phyloP scores from a whole-genome alignment of 2,113 vertebrate species.

The Dasypus novemcinctus region DNA sequence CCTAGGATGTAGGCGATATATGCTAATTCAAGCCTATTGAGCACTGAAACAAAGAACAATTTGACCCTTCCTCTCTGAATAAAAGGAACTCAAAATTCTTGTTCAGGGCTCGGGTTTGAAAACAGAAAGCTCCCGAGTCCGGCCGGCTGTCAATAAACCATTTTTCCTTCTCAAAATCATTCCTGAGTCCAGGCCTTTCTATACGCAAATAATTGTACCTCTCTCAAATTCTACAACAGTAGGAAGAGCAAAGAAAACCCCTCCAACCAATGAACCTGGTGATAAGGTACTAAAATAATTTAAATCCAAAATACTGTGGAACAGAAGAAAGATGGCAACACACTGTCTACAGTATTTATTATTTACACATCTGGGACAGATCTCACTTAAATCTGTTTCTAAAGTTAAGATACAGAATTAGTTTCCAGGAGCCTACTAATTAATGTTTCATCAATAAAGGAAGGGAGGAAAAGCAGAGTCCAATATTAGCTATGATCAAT shows the following conservation, averaged over 20 bases:
- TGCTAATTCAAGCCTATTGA: no score
- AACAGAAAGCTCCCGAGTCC: no score
- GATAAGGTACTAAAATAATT: neutral
- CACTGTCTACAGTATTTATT: accelerated
- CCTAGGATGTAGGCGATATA: no score
- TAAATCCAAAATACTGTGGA: neutral
- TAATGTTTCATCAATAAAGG: neutral
- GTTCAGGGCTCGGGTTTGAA: no score
- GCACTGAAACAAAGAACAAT: no score
- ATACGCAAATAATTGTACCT: no score
- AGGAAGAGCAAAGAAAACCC: neutral
- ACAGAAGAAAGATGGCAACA: neutral
- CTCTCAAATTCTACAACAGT: no score
- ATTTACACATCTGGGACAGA: neutral
- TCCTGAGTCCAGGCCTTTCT: no score
- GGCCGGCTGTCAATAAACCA: no score
- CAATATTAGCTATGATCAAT: neutral
- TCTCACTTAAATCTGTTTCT: neutral
- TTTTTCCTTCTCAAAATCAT: no score
- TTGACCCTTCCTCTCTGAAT: no score
- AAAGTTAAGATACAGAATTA: neutral
- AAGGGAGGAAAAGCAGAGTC: neutral
- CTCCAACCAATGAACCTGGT: neutral
- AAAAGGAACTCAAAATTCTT: no score
- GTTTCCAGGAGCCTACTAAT: neutral